A percentile compares a stretch with the other conserved stretches of the same genome.
These are phyloP conservation scores for Eumacrocentrus americanus DNA, from an alignment of 2,888 invertebrate species.

Conservation along the genomic window DNA sequence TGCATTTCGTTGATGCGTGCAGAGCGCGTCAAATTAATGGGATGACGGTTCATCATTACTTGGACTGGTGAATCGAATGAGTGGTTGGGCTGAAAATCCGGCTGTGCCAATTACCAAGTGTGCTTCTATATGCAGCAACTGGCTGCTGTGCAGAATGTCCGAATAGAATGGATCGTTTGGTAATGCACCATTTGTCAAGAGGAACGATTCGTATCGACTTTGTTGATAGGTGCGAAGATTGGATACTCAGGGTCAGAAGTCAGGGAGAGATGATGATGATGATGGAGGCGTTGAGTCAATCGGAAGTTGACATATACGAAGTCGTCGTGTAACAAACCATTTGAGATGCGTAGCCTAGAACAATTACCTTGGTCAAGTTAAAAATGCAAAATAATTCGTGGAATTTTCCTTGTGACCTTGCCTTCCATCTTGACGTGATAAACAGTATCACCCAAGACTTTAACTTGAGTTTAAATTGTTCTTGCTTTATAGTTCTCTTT, in stretches of 20 bases:
- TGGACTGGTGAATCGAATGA: constrained; percentile 50
- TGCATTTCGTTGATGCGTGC: constrained; percentile 37
- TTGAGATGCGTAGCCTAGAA: no score
- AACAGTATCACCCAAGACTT: no score
- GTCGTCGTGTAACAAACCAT: no score
- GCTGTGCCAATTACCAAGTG: constrained; percentile 24
- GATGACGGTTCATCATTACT: constrained; percentile 39
- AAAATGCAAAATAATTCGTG: no score
- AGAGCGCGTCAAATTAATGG: constrained; percentile 40
- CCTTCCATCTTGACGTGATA: no score
- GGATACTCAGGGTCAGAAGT: constrained; percentile 10
- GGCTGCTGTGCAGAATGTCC: constrained; percentile 11
- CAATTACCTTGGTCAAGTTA: no score
- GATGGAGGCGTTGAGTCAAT: no score
- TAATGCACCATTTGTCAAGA: constrained; percentile 51
- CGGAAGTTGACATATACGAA: constrained; percentile 2
- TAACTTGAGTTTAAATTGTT: no score
- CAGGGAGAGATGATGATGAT: neutral
- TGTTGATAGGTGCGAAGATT: constrained; percentile 9
- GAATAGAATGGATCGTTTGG: constrained; percentile 43
- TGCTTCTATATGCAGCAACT: constrained; percentile 10
- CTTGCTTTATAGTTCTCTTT: no score
- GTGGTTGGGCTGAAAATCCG: constrained; percentile 37
- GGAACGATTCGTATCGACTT: constrained; percentile 34
- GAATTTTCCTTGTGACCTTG: no score